Evolutionary conservation across 2,888 invertebrate genomes (phyloP).

Genomic region (Eristalis intricaria): DNA sequence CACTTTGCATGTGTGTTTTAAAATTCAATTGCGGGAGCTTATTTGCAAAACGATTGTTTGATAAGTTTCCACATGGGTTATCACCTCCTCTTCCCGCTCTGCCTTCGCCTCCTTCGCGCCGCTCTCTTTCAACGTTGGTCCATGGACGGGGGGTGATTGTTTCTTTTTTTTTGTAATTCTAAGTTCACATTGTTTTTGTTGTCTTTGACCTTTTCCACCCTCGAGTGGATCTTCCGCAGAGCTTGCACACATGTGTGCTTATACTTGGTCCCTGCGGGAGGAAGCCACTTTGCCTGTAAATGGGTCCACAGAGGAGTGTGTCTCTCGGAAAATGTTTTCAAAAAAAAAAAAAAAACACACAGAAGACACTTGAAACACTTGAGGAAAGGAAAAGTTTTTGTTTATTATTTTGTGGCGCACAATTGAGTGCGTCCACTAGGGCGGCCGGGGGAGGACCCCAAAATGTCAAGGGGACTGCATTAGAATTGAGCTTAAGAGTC

Average conservation of each 20-base stretch:
- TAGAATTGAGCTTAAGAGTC: background rate
- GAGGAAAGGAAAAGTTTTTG: constrained; percentile 53
- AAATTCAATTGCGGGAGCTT: constrained; percentile 65
- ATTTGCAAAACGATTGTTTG: constrained; percentile 68
- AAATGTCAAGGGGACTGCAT: background rate
- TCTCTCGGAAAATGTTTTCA: background rate
- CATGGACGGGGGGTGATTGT: background rate
- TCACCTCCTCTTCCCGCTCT: background rate
- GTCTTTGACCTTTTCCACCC: constrained; percentile 32
- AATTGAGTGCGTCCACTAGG: background rate
- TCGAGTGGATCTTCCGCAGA: constrained; percentile 47
- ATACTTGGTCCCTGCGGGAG: constrained; percentile 28
- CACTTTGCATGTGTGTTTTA: constrained; percentile 70
- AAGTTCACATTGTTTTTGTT: constrained; percentile 40
- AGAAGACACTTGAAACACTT: constrained; percentile 68
- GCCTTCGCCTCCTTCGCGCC: background rate
- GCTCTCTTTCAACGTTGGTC: too few relatives aligned
- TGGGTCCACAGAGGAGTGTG: background rate
- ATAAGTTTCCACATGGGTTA: constrained; percentile 50
- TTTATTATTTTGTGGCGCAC: constrained; percentile 19
- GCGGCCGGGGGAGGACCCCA: background rate
- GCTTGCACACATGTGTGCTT: constrained; percentile 42
- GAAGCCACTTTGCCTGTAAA: constrained; percentile 36
- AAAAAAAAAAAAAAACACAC: constrained; percentile 9
- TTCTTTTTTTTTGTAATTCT: constrained; percentile 26